These are phyloP conservation scores for Fragum fragum DNA, from an alignment of 2,888 invertebrate species.

Conservation along the genomic window DNA sequence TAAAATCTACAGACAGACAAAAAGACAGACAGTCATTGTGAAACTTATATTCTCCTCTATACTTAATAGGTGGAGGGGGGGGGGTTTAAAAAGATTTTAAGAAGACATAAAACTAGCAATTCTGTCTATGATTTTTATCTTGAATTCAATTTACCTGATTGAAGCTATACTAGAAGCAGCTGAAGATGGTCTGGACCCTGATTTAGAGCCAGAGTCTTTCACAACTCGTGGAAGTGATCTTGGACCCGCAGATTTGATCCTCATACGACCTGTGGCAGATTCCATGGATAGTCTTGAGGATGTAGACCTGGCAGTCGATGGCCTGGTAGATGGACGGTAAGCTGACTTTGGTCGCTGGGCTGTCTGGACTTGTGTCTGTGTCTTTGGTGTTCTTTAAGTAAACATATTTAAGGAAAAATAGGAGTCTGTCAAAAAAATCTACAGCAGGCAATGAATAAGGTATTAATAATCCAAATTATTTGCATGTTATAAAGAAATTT, in stretches of 20 bases:
- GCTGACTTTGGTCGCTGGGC: slow-evolving; percentile 5
- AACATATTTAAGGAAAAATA: too few relatives aligned
- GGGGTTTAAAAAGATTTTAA: too few relatives aligned
- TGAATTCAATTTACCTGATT: slow-evolving; percentile 36
- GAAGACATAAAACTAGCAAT: too few relatives aligned
- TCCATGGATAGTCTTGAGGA: slow-evolving; percentile 69
- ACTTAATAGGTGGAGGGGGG: too few relatives aligned
- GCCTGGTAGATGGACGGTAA: slow-evolving; percentile 35
- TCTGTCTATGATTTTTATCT: too few relatives aligned
- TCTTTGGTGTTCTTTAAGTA: slow-evolving; percentile 26
- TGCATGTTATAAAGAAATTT: too few relatives aligned
- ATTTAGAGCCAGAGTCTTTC: slow-evolving; percentile 14
- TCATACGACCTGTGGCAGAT: slow-evolving; percentile 64
- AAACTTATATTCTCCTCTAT: too few relatives aligned
- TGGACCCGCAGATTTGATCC: slow-evolving; percentile 54
- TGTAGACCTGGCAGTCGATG: slow-evolving; percentile 63
- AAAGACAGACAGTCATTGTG: too few relatives aligned
- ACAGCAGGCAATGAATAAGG: too few relatives aligned
- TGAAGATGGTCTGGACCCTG: slow-evolving; percentile 65
- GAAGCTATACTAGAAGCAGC: slow-evolving; percentile 64
- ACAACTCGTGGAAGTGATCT: slow-evolving; percentile 29
- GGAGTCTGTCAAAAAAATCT: too few relatives aligned
- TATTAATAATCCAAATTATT: too few relatives aligned
- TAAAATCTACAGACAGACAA: too few relatives aligned
- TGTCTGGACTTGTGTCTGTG: slow-evolving; percentile 19